phyloP scores from a whole-genome alignment of 2,113 vertebrate genomes.

The Sander vitreus region DNA sequence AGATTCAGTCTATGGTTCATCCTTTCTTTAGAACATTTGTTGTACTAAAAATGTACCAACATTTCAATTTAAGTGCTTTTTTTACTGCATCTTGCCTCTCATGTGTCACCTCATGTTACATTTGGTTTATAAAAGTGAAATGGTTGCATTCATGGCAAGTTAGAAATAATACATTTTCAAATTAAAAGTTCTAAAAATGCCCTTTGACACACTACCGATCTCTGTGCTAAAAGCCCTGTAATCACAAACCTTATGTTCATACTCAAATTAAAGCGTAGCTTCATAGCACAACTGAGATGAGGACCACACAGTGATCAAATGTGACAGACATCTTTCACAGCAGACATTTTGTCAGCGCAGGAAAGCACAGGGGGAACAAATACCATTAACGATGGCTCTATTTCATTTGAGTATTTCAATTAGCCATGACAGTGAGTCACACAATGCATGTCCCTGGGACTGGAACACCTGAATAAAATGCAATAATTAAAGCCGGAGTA shows the following conservation, averaged over 20 bases:
- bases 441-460: not conserved
- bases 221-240: not conserved
- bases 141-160: slow-evolving; percentile 27
- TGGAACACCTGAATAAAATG: too few relatives aligned
- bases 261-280: not conserved
- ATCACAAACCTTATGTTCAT: not conserved
- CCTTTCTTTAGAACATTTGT: not conserved
- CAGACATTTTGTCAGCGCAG: not conserved
- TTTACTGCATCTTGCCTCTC: not conserved
- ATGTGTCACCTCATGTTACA: slow-evolving; percentile 1
- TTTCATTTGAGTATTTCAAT: not conserved
- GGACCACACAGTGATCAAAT: not conserved
- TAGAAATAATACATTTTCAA: not conserved
- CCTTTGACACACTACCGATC: not conserved
- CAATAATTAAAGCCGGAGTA: too few relatives aligned
- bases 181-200: not conserved
- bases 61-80: slow-evolving; percentile 6
- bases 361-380: not conserved
- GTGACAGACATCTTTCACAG: not conserved
- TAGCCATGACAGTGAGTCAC: not conserved
- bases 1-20: slow-evolving; percentile 46
- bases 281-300: not conserved
- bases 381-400: not conserved
- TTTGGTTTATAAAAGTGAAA: not conserved
- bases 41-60: not conserved